phyloP scores from a whole-genome alignment of 2,113 vertebrate species.

The Dolichotis patagonum region DNA sequence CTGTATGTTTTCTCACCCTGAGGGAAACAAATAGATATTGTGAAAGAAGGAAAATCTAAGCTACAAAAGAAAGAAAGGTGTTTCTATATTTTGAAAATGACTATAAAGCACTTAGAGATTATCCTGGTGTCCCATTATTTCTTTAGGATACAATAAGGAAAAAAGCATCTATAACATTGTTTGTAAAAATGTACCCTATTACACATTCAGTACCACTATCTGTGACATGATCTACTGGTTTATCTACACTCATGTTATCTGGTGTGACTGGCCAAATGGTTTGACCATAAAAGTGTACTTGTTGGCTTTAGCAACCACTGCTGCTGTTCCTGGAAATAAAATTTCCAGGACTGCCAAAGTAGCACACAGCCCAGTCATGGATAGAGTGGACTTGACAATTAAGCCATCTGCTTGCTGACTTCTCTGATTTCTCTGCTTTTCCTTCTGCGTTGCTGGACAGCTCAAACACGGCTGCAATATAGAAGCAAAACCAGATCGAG shows the following conservation, averaged over 20 bases:
- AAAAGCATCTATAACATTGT: neutral
- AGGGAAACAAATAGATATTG: neutral
- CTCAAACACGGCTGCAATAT: neutral
- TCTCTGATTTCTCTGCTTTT: slow-evolving; percentile 1
- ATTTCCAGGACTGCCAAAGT: slow-evolving; percentile 40
- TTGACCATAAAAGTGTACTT: neutral
- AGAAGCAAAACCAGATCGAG: neutral
- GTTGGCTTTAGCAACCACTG: neutral
- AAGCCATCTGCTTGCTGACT: slow-evolving; percentile 51
- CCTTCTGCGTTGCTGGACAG: neutral
- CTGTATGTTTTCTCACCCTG: neutral
- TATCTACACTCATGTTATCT: neutral
- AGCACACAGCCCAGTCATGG: slow-evolving; percentile 43
- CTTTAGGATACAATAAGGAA: neutral
- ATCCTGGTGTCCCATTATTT: neutral
- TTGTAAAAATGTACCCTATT: neutral
- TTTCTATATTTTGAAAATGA: neutral
- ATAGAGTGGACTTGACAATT: slow-evolving; percentile 6
- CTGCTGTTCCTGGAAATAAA: slow-evolving; percentile 61
- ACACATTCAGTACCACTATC: neutral
- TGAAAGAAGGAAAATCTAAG: neutral
- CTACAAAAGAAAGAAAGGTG: neutral
- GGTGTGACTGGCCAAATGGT: neutral
- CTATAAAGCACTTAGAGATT: neutral
- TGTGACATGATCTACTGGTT: neutral